Evolutionary conservation across 1,140 invertebrate species (phyloP), one percentile per base, ranked within the genome.

Genomic region (Acromyrmex echinatior): DNA sequence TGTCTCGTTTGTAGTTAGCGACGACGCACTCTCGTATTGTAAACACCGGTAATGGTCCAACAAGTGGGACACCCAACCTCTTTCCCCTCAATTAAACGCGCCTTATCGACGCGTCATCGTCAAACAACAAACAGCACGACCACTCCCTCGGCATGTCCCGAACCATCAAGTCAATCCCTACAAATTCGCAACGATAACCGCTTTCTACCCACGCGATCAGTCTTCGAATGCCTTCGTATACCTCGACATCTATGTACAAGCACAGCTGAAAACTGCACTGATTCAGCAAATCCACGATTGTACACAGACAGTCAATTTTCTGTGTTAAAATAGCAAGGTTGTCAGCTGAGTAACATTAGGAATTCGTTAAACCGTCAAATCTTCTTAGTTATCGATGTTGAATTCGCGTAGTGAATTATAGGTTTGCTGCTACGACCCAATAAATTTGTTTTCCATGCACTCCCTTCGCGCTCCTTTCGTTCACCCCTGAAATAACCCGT

Each of bases 51-150:
- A 65, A 82, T 53, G 74, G 16, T 25, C 53, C 49, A 28, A 49
- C 45, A 73, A 86, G 28, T 84, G 58, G 89, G 81, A 86, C 80
- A 73, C 76, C 81, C 79, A 78, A 76, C 51, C 62, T 39, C 53
- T 88, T 79, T 65, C 86, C 86, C 71, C 49, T 56, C 73, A 62
- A 71, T 51, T 51, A 71, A 81, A 62, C 77, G 53, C 66, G 66
- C 62, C 56, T 84, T 82, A 90, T 86, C 87, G 12, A 21, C 68
- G 58, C 58, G 51, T 65, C 84, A 49, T 73, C 68, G 60, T 84
- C 66, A 73, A 80, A 73, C 35, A 56, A 71, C 71, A 60, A 88
- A 86, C 56, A 86, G 45, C 68, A 21, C 39, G 80, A 84, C 70
- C 80, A 76, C 80, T 76, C 80, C 80, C 56, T 62, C 56, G 25